Evolutionary conservation across 2,797 vertebrate species (phyloP).

Genomic region (Threskiornis aethiopicus): DNA sequence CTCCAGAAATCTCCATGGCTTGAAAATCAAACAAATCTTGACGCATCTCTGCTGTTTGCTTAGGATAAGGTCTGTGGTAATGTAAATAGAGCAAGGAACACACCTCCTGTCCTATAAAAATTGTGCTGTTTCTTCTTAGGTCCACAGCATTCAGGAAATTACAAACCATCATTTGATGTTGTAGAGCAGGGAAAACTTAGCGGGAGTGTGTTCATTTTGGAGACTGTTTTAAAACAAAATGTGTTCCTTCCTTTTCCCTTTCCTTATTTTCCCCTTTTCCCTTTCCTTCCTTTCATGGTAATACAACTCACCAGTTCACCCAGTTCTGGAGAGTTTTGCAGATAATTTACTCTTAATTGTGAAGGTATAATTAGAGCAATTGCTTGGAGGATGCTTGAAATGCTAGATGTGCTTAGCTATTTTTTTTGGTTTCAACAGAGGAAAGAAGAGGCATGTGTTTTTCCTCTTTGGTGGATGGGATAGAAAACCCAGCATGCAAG

Average conservation of each 20-base stretch:
- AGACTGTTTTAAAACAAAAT: not conserved
- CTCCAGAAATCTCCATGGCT: not conserved
- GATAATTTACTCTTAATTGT: not conserved
- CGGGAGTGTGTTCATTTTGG: not conserved
- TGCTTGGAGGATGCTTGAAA: not conserved
- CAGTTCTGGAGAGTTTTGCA: not conserved
- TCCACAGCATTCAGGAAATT: not conserved
- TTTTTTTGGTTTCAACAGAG: not conserved
- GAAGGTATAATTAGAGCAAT: not conserved
- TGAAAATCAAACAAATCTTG: not conserved
- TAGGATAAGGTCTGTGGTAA: not conserved
- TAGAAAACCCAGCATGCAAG: not conserved
- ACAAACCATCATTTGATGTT: not conserved
- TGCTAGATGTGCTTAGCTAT: not conserved
- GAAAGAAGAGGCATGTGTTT: not conserved
- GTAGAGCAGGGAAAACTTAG: not conserved
- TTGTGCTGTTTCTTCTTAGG: not conserved
- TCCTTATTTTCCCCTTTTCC: not conserved
- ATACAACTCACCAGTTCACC: not conserved
- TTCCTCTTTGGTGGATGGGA: not conserved
- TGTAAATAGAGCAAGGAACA: not conserved
- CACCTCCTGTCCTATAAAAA: not conserved
- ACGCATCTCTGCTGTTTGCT: not conserved
- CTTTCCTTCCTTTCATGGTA: not conserved
- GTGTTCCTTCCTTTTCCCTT: not conserved